Conservation (phyloP, 1,140 invertebrate genomes). For the Caerostris extrusa region DNA sequence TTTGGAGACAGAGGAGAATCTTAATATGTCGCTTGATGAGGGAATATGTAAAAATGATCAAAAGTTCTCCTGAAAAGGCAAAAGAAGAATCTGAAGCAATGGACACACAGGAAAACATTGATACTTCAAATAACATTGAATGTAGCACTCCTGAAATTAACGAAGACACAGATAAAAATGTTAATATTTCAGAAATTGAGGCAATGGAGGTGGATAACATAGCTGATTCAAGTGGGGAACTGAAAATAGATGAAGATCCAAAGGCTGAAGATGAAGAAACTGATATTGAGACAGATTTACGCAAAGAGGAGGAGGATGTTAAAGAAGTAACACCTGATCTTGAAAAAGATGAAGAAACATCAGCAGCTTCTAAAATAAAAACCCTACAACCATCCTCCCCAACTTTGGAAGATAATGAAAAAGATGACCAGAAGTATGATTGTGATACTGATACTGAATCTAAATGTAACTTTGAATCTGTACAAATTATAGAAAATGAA, state of each 20-base stretch:
- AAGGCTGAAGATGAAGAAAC: slow-evolving; percentile 78
- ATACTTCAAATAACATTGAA: neutral
- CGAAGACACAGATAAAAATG: slow-evolving; percentile 40
- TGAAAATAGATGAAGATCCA: slow-evolving; percentile 79
- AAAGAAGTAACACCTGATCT: slow-evolving; percentile 59
- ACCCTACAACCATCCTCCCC: neutral
- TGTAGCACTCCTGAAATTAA: neutral
- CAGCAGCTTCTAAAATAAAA: neutral
- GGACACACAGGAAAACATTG: slow-evolving; percentile 26
- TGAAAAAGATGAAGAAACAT: slow-evolving; percentile 84
- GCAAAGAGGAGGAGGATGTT: slow-evolving; percentile 79
- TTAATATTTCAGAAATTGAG: neutral
- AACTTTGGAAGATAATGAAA: slow-evolving; percentile 49
- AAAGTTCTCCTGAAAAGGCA: neutral
- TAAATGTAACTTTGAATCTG: slow-evolving; percentile 47
- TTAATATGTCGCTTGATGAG: slow-evolving; percentile 32
- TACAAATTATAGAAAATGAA: slow-evolving; percentile 79
- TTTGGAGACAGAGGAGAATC: slow-evolving; percentile 17
- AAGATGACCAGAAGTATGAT: slow-evolving; percentile 74
- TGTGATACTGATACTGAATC: slow-evolving; percentile 75
- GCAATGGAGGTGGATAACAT: slow-evolving; percentile 27
- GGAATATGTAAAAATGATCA: neutral
- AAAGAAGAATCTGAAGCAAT: slow-evolving; percentile 19
- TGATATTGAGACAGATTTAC: slow-evolving; percentile 75
- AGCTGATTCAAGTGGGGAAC: slow-evolving; percentile 19